Conservation (phyloP, 1,140 invertebrate species). For the Drosophila arizonae region DNA sequence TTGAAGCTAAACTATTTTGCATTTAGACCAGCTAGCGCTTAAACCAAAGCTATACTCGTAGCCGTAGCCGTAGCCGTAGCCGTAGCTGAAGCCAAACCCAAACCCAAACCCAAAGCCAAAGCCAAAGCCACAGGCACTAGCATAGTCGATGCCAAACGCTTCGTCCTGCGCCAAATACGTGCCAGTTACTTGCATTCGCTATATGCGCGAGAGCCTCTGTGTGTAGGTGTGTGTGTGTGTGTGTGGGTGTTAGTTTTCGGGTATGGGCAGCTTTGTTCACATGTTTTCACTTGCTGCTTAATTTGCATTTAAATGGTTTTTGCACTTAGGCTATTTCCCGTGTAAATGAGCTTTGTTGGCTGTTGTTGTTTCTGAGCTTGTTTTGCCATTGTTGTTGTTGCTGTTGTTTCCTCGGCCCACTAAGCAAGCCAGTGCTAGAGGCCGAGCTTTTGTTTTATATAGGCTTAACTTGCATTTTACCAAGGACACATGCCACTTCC, state of each 20-base stretch:
- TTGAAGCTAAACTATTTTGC: slow-evolving; percentile 71
- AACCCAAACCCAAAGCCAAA: slow-evolving; percentile 40
- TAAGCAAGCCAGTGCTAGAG: slow-evolving; percentile 39
- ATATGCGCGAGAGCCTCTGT: slow-evolving; percentile 5
- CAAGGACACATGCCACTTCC: slow-evolving; percentile 39
- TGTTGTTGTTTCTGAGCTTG: slow-evolving; percentile 7
- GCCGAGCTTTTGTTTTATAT: slow-evolving; percentile 54
- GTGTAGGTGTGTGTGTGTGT: slow-evolving; percentile 12
- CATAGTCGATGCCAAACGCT: slow-evolving; percentile 23
- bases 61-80: slow-evolving; percentile 43
- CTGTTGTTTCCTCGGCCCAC: slow-evolving; percentile 31
- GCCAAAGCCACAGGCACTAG: slow-evolving; percentile 32
- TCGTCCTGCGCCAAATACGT: slow-evolving; percentile 29
- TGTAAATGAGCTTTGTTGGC: slow-evolving; percentile 81
- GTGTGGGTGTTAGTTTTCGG: slow-evolving; percentile 17
- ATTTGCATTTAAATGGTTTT: slow-evolving; percentile 82
- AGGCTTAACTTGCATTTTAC: slow-evolving; percentile 59
- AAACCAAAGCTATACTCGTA: slow-evolving; percentile 26
- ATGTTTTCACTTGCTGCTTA: slow-evolving; percentile 82
- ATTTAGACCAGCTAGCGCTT: slow-evolving; percentile 59
- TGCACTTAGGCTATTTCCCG: slow-evolving; percentile 81
- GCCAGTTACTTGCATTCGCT: slow-evolving; percentile 42
- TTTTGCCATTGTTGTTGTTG: slow-evolving; percentile 18
- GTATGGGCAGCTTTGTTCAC: slow-evolving; percentile 69
- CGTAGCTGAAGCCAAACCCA: slow-evolving; percentile 47